Conservation (phyloP, 2,888 invertebrate genomes). For the Melolontha melolontha region DNA sequence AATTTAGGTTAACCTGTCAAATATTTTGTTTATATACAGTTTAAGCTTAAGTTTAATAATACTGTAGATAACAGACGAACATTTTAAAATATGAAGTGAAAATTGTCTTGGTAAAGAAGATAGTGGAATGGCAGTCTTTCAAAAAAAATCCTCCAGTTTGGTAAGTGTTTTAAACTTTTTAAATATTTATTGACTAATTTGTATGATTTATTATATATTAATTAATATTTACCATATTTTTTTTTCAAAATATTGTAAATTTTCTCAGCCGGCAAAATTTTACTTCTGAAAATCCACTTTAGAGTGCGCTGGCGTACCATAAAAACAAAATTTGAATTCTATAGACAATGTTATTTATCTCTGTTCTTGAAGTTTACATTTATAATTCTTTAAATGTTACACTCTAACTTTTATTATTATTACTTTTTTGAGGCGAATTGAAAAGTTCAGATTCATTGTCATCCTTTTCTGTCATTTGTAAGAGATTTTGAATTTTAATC, state of each 20-base stretch:
- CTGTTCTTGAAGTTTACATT: no score
- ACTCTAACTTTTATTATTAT: no score
- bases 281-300: constrained; percentile 9
- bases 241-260: constrained; percentile 9
- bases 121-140: neutral
- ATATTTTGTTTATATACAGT: constrained; percentile 44
- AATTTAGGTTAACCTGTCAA: constrained; percentile 46
- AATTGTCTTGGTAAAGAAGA: constrained; percentile 14
- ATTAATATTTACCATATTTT: neutral
- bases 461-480: no score
- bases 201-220: neutral
- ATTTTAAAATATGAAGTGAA: constrained; percentile 18
- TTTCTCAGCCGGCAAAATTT: constrained; percentile 33
- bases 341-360: neutral
- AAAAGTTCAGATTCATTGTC: no score
- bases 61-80: constrained; percentile 16
- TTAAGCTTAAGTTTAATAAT: constrained; percentile 30
- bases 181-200: constrained; percentile 1
- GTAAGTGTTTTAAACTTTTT: constrained; percentile 25
- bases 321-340: neutral
- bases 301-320: constrained; percentile 33
- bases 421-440: no score
- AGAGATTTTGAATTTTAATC: no score
- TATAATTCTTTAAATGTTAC: no score
- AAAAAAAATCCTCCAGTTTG: constrained; percentile 2